Conservation (phyloP, 1,140 invertebrate species). For the Phenacoccus solenopsis region DNA sequence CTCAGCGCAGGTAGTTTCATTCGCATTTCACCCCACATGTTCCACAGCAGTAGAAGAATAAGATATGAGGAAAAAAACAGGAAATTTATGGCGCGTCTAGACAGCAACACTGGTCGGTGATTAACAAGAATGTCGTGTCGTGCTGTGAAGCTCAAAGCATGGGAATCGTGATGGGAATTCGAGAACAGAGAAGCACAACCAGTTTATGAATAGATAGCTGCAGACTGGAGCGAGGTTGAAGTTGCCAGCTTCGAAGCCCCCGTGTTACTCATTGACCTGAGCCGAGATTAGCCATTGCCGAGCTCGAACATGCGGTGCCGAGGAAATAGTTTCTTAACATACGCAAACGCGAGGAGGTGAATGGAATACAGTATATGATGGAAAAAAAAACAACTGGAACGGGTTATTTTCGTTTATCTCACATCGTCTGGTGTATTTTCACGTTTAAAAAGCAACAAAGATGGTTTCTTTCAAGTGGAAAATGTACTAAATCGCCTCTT, state of each 20-base stretch:
- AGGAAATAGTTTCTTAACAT: neutral
- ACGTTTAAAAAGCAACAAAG: too few species aligned
- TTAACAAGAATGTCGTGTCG: slow-evolving; percentile 17
- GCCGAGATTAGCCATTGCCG: neutral
- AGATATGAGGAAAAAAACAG: neutral
- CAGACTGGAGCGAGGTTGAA: slow-evolving; percentile 10
- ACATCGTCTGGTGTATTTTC: neutral
- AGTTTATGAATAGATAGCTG: slow-evolving; percentile 14
- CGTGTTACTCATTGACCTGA: slow-evolving; percentile 17
- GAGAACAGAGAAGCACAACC: slow-evolving; percentile 9
- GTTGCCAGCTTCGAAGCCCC: slow-evolving; percentile 9
- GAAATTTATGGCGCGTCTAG: slow-evolving; percentile 14
- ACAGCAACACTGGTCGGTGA: slow-evolving; percentile 14
- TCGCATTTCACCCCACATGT: neutral
- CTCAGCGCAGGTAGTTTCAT: neutral
- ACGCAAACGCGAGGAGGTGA: neutral
- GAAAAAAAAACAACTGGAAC: neutral
- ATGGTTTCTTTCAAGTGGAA: too few species aligned
- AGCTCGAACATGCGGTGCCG: neutral
- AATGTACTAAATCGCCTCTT: too few species aligned
- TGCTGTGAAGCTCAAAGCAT: slow-evolving; percentile 11
- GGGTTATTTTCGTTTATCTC: neutral
- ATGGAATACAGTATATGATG: neutral
- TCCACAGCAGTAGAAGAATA: neutral
- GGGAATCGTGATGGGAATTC: slow-evolving; percentile 14